These are phyloP conservation scores for Girardinus metallicus DNA, from an alignment of 2,797 vertebrate genomes.

Conservation along the genomic window DNA sequence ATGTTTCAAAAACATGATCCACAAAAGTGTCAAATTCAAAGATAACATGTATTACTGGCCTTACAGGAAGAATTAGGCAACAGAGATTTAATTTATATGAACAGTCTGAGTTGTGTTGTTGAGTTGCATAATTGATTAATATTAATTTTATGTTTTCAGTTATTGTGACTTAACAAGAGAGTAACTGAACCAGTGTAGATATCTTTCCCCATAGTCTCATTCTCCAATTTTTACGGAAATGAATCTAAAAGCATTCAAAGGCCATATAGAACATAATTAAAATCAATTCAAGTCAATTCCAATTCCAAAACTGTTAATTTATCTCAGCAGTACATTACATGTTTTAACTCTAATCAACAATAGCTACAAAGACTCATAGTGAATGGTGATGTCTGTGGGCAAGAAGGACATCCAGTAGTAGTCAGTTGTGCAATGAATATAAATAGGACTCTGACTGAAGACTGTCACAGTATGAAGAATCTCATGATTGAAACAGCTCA, in stretches of 20 bases:
- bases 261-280: neutral
- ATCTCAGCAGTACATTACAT: neutral
- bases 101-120: too few species aligned
- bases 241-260: neutral
- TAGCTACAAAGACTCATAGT: neutral
- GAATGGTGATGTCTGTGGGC: neutral
- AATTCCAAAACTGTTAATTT: neutral
- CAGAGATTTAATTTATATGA: neutral
- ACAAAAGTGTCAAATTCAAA: neutral
- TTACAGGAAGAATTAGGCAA: neutral
- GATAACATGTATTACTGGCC: neutral
- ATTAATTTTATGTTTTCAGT: neutral
- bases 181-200: neutral
- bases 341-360: neutral
- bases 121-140: neutral
- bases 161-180: neutral
- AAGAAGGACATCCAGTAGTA: neutral
- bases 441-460: neutral
- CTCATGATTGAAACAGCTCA: neutral
- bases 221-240: neutral
- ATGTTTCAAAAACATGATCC: neutral
- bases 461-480: neutral
- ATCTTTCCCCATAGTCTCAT: too few species aligned
- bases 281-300: neutral
- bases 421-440: neutral